Percentiles rank a stretch among this genome's conserved stretches.
phyloP scores from a whole-genome alignment of 1,140 invertebrate species.

The Aphelinus certus region DNA sequence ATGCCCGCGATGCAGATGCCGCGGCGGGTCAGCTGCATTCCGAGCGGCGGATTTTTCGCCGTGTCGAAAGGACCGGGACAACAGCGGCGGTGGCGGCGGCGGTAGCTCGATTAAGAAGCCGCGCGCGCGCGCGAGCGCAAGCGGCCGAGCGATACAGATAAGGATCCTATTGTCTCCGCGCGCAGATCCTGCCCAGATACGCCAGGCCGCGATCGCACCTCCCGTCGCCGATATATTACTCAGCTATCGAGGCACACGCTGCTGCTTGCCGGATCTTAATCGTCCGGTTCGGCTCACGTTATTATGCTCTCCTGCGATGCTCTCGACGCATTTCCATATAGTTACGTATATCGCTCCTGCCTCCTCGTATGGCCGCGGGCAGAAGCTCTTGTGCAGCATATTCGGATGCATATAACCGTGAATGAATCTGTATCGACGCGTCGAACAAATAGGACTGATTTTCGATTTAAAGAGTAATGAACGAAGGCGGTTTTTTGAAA shows the following conservation, averaged over 20 bases:
- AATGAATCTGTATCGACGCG: no score
- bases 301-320: no score
- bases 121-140: neutral
- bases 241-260: constrained; percentile 21
- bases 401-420: no score
- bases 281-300: neutral
- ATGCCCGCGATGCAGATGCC: constrained; percentile 52
- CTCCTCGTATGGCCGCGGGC: no score
- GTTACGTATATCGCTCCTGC: no score
- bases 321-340: no score
- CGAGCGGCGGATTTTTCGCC: constrained; percentile 42
- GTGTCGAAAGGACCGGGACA: constrained; percentile 6
- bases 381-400: no score
- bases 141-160: constrained; percentile 20
- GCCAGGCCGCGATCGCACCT: neutral
- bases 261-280: constrained; percentile 35
- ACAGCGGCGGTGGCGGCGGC: no score
- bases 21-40: constrained; percentile 48
- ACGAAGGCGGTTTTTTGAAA: no score
- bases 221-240: constrained; percentile 33
- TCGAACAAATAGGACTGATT: no score
- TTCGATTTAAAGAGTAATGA: no score
- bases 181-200: constrained; percentile 30
- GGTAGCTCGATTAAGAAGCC: neutral
- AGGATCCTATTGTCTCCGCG: constrained; percentile 38